Base-by-base conservation (phyloP, 2,888 invertebrate species). In the Aleiodes testaceus region DNA sequence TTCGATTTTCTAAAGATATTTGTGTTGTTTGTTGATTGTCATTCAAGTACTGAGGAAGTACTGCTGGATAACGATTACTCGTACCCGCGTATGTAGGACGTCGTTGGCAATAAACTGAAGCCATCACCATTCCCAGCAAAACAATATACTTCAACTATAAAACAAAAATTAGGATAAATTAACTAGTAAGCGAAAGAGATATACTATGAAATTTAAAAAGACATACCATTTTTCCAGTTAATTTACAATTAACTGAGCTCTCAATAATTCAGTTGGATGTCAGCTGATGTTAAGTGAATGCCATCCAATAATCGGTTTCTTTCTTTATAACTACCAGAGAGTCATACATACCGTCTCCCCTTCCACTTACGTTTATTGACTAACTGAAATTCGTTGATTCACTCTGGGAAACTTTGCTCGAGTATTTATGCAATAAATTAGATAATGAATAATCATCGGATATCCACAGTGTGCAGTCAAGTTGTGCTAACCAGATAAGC, bases 81-180 rank as follows among this genome's bases (percentile, higher is more conserved):
- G 86, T 80, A 7, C 91, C 91, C 3, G 93, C 93, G 81, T 92
- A 94, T 61, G 90, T 90, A 0, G 93, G 91, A 22, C 93, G 89
- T 83, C 45, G 11, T 45, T 63, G 63, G 12, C 16, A 16, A 12
- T 45, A n/a, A 16, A 44, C 44, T 44, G 42, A 3, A 20, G 81
- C 80, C 11, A 83, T 75, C 16, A 87, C 66, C n/a, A 70, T 59
- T 44, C 81, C 73, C 30, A 89, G 65, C 30, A 87, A 76, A 30
- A 87, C 69, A 3, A 80, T 30, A 72, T 75, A 69, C 36, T 78
- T 82, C 1, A 82, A 73, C 82, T 82, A 72, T 1, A 75, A 76
- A 65, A 44, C 12, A 59, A 42, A 2, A 9, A 42, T 16, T 9
- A 59, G 16, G 6, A 12, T 12, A 9, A 6, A 14, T 26, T 14